These are phyloP conservation scores for Vicugna pacos DNA, from an alignment of 2,113 vertebrate species.

Conservation along the genomic window DNA sequence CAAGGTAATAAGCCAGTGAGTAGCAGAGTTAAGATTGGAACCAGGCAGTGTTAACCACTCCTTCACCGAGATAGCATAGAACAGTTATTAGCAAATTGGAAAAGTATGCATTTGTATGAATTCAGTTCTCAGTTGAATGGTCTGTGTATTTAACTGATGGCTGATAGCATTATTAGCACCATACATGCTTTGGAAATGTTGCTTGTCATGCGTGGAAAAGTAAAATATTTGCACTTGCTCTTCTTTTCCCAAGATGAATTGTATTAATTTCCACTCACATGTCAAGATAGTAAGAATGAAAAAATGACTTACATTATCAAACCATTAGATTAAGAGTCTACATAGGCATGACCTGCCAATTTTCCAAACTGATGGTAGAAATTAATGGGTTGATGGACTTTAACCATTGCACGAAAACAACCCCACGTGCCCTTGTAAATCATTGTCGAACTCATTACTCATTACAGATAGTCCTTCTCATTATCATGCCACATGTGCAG, in stretches of 20 bases:
- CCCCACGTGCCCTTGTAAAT: slow-evolving; percentile 56
- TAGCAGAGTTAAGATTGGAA: not conserved
- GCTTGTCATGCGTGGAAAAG: slow-evolving; percentile 28
- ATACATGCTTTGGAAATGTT: slow-evolving; percentile 28
- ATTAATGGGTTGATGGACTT: slow-evolving; percentile 67
- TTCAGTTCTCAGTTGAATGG: slow-evolving; percentile 34
- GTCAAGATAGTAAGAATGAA: slow-evolving; percentile 10
- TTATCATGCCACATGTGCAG: slow-evolving; percentile 49
- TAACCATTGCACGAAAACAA: slow-evolving; percentile 63
- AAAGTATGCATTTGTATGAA: slow-evolving; percentile 44
- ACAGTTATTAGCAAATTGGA: slow-evolving; percentile 18
- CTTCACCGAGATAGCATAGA: not conserved
- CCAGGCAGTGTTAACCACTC: not conserved
- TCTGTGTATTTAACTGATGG: slow-evolving; percentile 8
- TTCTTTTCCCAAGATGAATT: slow-evolving; percentile 54
- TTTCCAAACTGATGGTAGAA: slow-evolving; percentile 55
- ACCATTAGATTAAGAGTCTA: slow-evolving; percentile 28
- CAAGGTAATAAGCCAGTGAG: not conserved
- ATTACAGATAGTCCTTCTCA: slow-evolving; percentile 59
- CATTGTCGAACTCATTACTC: slow-evolving; percentile 69
- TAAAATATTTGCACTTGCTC: slow-evolving; percentile 21
- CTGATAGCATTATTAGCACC: slow-evolving; percentile 8
- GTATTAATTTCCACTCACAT: slow-evolving; percentile 36
- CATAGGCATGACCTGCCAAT: slow-evolving; percentile 26
- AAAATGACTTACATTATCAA: slow-evolving; percentile 55